phyloP scores from a whole-genome alignment of 92 coral and sea anemone species.

The Blastomussa wellsi region DNA sequence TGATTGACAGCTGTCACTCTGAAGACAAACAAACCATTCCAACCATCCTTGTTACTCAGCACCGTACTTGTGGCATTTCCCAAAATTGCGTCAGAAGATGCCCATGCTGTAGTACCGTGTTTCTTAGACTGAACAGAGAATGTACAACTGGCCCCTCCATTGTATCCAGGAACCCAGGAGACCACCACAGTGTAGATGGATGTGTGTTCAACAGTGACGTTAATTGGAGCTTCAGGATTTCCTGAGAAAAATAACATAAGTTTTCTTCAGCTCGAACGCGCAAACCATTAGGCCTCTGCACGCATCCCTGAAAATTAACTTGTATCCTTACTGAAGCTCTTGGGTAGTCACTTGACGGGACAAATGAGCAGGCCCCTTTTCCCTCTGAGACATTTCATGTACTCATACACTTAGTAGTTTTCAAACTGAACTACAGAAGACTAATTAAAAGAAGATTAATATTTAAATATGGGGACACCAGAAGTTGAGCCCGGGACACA shows the following conservation, averaged over 20 bases:
- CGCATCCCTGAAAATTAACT: too few relatives aligned
- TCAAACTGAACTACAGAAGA: too few relatives aligned
- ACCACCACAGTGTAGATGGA: conserved; percentile 47
- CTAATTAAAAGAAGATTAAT: too few relatives aligned
- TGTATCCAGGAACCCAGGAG: conserved; percentile 80
- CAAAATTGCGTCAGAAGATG: conserved; percentile 16
- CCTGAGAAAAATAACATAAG: conserved; percentile 44
- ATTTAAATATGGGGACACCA: too few relatives aligned
- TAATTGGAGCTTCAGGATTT: conserved; percentile 71
- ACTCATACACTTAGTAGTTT: too few relatives aligned
- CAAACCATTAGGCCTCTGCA: too few relatives aligned
- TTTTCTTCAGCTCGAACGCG: background rate
- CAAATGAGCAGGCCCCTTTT: too few relatives aligned
- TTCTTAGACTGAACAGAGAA: conserved; percentile 60
- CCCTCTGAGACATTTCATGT: too few relatives aligned
- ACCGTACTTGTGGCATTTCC: conserved; percentile 47
- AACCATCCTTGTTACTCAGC: conserved; percentile 43
- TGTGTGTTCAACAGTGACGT: conserved; percentile 55
- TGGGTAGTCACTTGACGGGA: too few relatives aligned
- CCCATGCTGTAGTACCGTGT: conserved; percentile 44
- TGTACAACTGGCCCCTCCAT: conserved; percentile 57
- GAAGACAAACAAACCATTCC: conserved; percentile 42
- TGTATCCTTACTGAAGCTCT: too few relatives aligned
- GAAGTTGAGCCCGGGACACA: too few relatives aligned
- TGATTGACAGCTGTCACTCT: conserved; percentile 76